phyloP scores from a whole-genome alignment of 2,113 vertebrate genomes.

The Calypte anna region DNA sequence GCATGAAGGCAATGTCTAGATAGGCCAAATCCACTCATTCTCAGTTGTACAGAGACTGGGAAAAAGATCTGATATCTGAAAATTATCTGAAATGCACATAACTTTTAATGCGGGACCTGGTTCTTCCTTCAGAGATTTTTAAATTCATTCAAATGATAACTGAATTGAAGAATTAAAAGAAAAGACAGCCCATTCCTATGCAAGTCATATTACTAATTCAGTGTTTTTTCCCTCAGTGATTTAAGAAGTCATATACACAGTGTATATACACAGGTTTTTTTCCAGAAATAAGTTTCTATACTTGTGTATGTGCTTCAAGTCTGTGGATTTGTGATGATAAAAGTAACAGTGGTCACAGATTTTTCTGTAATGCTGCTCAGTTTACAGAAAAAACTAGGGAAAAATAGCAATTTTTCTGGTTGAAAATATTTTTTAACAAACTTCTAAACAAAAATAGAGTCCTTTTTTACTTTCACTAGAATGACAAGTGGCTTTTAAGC shows the following conservation, averaged over 20 bases:
- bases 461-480: background rate
- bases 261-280: background rate
- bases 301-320: background rate
- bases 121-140: background rate
- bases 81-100: background rate
- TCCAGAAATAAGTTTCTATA: background rate
- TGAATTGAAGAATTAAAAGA: background rate
- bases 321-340: background rate
- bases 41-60: background rate
- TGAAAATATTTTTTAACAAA: conserved; percentile 17
- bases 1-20: background rate
- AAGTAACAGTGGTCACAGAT: background rate
- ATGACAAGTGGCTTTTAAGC: background rate
- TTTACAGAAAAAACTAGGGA: conserved; percentile 9
- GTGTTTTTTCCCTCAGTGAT: background rate
- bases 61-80: background rate
- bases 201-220: background rate
- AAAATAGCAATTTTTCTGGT: background rate
- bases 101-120: background rate
- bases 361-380: background rate
- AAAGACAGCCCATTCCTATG: background rate
- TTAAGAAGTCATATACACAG: background rate
- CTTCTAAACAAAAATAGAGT: conserved; percentile 24
- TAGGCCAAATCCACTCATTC: background rate
- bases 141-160: background rate